Percentiles rank a stretch among this genome's conserved stretches.
phyloP scores from a whole-genome alignment of 2,888 invertebrate species.

The Sussaba pulchella region DNA sequence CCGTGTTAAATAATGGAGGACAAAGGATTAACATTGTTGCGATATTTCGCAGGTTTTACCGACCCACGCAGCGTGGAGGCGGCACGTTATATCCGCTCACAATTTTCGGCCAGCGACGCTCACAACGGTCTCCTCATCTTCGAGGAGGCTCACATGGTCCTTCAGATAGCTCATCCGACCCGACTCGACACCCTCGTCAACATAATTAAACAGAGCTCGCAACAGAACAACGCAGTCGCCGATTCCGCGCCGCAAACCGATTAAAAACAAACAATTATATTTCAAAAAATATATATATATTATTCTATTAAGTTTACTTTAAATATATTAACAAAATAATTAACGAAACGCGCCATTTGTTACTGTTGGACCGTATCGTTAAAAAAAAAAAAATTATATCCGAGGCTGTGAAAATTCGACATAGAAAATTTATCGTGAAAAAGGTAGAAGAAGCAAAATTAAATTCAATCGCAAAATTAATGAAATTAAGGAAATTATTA shows the following conservation, averaged over 20 bases:
- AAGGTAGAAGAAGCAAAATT: background rate
- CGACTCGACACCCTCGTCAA: slow-evolving; percentile 76
- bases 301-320: too few relatives aligned
- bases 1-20: too few relatives aligned
- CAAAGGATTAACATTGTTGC: too few relatives aligned
- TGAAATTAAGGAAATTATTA: background rate
- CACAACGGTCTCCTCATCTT: slow-evolving; percentile 87
- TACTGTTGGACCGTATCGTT: slow-evolving; percentile 18
- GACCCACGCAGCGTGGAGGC: slow-evolving; percentile 87
- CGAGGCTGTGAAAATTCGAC: slow-evolving; percentile 42
- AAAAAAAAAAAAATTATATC: background rate
- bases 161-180: slow-evolving; percentile 80
- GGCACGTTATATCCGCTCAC: slow-evolving; percentile 86
- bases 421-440: background rate
- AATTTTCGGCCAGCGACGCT: slow-evolving; percentile 87
- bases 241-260: slow-evolving; percentile 62
- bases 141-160: slow-evolving; percentile 88
- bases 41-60: slow-evolving; percentile 84
- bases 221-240: slow-evolving; percentile 64
- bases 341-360: background rate
- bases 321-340: too few relatives aligned
- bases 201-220: slow-evolving; percentile 77
- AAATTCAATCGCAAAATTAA: background rate
- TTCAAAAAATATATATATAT: too few relatives aligned
- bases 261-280: too few relatives aligned